Evolutionary conservation across 2,888 invertebrate genomes (phyloP), one percentile per base, ranked within the genome.

Genomic region (Matsumyia berberina): DNA sequence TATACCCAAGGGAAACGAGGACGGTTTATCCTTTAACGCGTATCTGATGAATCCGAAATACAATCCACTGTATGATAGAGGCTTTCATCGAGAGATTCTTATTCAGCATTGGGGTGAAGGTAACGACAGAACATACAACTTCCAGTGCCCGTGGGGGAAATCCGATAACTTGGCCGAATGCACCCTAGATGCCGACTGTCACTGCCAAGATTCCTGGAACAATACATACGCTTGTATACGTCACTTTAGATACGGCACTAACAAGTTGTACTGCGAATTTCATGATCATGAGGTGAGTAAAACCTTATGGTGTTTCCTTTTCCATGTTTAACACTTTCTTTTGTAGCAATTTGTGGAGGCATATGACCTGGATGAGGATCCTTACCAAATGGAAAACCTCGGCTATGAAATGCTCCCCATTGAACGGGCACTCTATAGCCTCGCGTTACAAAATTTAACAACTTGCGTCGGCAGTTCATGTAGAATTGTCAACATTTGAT

Each of bases 81-180:
- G 85, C 4, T 89, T 89, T 62, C 92, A 93, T 79, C 93, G 94
- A 66, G 93, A 93, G 55, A 93, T 97, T 89, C 92, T 97, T 66
- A 92, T 98, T 29, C 97, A 98, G 90, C 96, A 98, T 89, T 94
- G 94, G 87, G 98, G 98, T 0, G 97, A 97, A 90, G 95, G 94
- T 1, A 93, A 93, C 74, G 88, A 90, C 0, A 89, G 92, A 0
- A 92, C 93, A 0, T 93, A 93, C 3, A 94, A 94, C 87, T 88
- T 91, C 0, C 92, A 91, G 0, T 97, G 97, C 89, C 95, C 95
- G 0, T 94, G 94, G 92, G 92, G 92, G 58, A 92, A 92, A 0
- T 39, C 35, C 0, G 91, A 90, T 86, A 86, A 87, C 5, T 92
- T 93, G 9, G 89, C 96, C 94, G 92, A 94, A 89, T 97, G 97